These are phyloP conservation scores for Ariolimax columbianus DNA, from an alignment of 2,888 invertebrate genomes.

Conservation along the genomic window DNA sequence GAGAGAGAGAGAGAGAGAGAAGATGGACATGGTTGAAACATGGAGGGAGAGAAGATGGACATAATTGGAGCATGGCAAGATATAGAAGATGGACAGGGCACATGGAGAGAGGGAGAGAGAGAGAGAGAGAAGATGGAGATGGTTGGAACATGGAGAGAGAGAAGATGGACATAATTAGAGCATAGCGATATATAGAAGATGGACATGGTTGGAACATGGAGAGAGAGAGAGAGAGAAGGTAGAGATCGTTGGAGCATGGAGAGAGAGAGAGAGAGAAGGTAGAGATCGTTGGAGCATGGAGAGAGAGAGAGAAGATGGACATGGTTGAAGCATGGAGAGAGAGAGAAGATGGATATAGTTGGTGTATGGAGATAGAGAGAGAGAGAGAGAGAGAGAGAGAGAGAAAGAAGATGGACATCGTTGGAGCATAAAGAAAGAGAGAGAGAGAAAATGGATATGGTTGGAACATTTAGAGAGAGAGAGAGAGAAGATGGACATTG, in stretches of 20 bases:
- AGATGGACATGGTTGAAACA: background rate
- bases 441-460: background rate
- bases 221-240: background rate
- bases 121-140: too few relatives aligned
- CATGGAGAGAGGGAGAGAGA: too few relatives aligned
- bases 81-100: too few relatives aligned
- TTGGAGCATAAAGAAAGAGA: conserved; percentile 1
- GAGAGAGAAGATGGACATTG: too few relatives aligned
- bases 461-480: background rate
- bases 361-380: background rate
- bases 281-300: background rate
- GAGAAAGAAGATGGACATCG: too few relatives aligned
- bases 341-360: too few relatives aligned
- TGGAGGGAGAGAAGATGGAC: too few relatives aligned
- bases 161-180: too few relatives aligned
- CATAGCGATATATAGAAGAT: too few relatives aligned
- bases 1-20: background rate
- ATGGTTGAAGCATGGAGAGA: background rate
- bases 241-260: background rate
- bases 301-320: background rate
- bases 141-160: too few relatives aligned
- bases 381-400: conserved; percentile 7
- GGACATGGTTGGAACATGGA: background rate
- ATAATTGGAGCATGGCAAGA: too few relatives aligned
- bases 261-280: background rate